Evolutionary conservation across 2,888 invertebrate species (phyloP), one percentile per base, ranked within the genome.

Genomic region (Mayetiola destructor): DNA sequence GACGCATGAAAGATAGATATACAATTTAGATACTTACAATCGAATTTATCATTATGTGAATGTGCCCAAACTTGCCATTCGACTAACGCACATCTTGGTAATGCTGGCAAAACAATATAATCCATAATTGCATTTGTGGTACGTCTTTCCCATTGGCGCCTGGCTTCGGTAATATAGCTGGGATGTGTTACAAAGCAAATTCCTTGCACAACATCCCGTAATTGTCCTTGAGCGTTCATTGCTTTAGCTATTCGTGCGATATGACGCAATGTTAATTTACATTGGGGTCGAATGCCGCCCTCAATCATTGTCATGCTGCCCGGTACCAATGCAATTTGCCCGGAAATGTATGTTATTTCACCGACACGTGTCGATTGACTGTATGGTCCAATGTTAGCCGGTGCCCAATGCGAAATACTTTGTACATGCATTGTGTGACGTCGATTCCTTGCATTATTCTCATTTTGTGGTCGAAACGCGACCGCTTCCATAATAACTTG

Each of bases 381-480:
- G 69, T 95, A 95, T 6, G 95, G 94, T 52, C 94, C 95, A 64
- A 95, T 94, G 69, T 92, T 94, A 59, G 94, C 93, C 0, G 95
- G 94, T n/a, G 94, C 93, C 95, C 95, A 95, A 70, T 95, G 93
- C 29, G 93, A 94, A 64, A 94, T 82, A 60, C 93, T 87, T 73
- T 94, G 94, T 39, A 95, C 93, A 69, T 95, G 94, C 87, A 94
- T 88, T 8, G 88, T 88, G 61, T 83, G 77, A 59, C 87, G 79
- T 63, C 78, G 77, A 58, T 56, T 56, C 61, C 60, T 57, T 59
- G 61, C 63, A 60, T 64, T 64, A 60, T 29, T 57, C n/a, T 39
- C 40, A 21, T 27, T 14, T 20, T 20, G 20, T 30, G 30, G 29
- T 16, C 18, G 12, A 32, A 36, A 82, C 23, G 82, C 82, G 56